Evolutionary conservation across 1,140 invertebrate genomes (phyloP), one percentile per base, ranked within the genome.

Genomic region (Agrypnia vestita): DNA sequence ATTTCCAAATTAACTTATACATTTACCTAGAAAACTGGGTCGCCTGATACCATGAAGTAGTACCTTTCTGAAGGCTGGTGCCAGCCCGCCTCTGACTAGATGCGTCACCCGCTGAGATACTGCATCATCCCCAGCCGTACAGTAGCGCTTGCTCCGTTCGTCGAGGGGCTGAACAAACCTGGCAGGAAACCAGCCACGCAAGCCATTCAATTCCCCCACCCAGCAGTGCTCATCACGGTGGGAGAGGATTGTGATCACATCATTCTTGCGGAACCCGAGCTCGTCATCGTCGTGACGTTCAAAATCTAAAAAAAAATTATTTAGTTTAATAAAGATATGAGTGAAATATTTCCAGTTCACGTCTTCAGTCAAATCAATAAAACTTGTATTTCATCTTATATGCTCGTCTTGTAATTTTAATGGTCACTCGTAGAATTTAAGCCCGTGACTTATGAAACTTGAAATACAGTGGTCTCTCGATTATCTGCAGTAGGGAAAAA

Each of bases 151-250:
- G 86, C 97, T 98, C 84, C 98, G 91, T 88, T 99, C 98, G 89
- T 99, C 98, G 19, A 99, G 90, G 71, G 99, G 89, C 86, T 98
- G 95, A 0, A 99, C 98, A 92, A 99, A 99, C 89, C 98, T 97
- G 7, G 99, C 98, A 17, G 99, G 99, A 91, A 99, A 99, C 98
- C 98, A 99, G 51, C 98, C 98, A 87, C 97, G 91, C 46, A 99
- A 87, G 1, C 98, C 98, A 92, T 99, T 99, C 1, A 99, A 87
- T 89, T 99, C 99, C 62, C 99, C 99, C 80, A 99, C 95, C 99
- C 99, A 99, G 88, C 99, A 99, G 87, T 99, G 98, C 86, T 99
- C 99, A 91, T 99, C 99, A 87, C 97, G 97, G 86, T 98, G 97
- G 85, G 96, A 98, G 35, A 99, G 95, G 47, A 99, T 97, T 61